Conservation (phyloP, 2,113 vertebrate genomes). For the Carassius gibelio region DNA sequence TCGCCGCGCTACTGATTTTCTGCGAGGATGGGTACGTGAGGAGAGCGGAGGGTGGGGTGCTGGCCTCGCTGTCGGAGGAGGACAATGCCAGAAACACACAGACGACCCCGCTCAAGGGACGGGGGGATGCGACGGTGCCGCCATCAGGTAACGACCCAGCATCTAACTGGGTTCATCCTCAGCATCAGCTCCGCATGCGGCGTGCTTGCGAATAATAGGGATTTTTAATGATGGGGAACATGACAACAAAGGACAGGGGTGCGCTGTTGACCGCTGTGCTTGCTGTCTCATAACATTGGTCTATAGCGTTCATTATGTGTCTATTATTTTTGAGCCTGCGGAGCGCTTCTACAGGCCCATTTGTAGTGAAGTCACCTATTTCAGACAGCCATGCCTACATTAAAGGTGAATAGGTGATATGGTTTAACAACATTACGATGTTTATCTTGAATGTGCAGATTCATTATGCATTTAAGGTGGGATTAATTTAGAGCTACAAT, state of each 20-base stretch:
- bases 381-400: not conserved
- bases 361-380: not conserved
- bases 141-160: conserved; percentile 48
- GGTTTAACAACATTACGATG: not conserved
- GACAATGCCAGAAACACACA: conserved; percentile 59
- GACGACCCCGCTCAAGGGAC: conserved; percentile 7
- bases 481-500: not conserved
- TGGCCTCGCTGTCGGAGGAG: conserved; percentile 57
- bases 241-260: conserved; percentile 40
- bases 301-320: not conserved
- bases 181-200: conserved; percentile 11
- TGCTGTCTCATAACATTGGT: not conserved
- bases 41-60: conserved; percentile 44
- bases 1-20: conserved; percentile 52
- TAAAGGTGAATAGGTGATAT: not conserved
- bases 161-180: conserved; percentile 37
- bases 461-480: not conserved
- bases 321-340: not conserved
- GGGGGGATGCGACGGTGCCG: conserved; percentile 38
- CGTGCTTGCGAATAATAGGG: not conserved
- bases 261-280: conserved; percentile 11
- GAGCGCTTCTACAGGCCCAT: not conserved
- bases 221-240: conserved; percentile 1
- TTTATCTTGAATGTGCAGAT: not conserved
- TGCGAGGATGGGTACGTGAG: conserved; percentile 47